Conservation (phyloP, 2,113 vertebrate species). For the Pelecanus crispus region DNA sequence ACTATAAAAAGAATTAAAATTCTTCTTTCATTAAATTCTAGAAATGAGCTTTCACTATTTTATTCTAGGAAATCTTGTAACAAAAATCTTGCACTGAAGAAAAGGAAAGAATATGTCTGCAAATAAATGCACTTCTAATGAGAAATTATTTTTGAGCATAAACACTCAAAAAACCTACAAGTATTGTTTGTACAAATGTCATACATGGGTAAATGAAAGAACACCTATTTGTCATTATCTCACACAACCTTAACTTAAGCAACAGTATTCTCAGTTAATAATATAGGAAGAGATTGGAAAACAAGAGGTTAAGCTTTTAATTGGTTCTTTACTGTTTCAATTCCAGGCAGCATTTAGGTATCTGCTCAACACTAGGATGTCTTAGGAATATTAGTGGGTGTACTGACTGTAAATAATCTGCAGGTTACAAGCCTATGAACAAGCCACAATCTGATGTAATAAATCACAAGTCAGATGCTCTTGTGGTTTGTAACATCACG, state of each 20-base stretch:
- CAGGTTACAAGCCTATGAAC: background rate
- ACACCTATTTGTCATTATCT: background rate
- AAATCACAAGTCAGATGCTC: background rate
- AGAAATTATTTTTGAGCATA: background rate
- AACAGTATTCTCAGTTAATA: background rate
- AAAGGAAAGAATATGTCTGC: background rate
- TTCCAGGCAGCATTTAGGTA: background rate
- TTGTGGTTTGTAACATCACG: background rate
- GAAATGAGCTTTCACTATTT: background rate
- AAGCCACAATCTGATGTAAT: background rate
- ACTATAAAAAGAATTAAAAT: background rate
- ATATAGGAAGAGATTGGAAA: background rate
- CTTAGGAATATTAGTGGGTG: slow-evolving; percentile 27
- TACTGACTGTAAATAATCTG: slow-evolving; percentile 27
- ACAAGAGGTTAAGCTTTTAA: slow-evolving; percentile 47
- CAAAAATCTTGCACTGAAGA: background rate
- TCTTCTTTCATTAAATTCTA: background rate
- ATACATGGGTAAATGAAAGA: background rate
- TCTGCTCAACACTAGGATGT: background rate
- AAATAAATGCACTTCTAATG: background rate
- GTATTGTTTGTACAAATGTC: background rate
- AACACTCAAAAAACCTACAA: background rate
- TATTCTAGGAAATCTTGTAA: background rate
- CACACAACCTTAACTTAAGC: background rate
- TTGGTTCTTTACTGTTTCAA: slow-evolving; percentile 32